phyloP scores from a whole-genome alignment of 2,113 vertebrate species.

The Glaucomys volans region DNA sequence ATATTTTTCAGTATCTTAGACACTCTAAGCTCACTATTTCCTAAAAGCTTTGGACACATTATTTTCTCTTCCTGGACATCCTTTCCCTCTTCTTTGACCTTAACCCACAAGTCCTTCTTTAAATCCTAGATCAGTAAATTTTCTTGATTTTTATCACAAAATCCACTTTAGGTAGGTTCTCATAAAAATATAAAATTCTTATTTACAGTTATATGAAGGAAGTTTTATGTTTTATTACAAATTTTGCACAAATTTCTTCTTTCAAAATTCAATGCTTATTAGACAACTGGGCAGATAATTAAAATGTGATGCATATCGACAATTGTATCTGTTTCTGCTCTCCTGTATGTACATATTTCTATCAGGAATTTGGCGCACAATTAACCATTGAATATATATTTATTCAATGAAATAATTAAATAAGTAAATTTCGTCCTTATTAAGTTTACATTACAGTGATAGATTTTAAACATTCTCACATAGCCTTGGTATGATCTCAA shows the following conservation, averaged over 20 bases:
- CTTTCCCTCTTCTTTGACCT: not conserved
- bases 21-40: not conserved
- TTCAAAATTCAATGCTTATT: not conserved
- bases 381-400: not conserved
- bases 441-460: not conserved
- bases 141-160: not conserved
- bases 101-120: not conserved
- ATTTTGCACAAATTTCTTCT: not conserved
- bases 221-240: not conserved
- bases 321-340: not conserved
- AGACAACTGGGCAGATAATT: not conserved
- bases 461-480: not conserved
- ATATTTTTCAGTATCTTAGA: not conserved
- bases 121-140: not conserved
- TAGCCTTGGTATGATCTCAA: not conserved
- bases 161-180: not conserved
- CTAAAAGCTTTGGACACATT: not conserved
- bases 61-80: not conserved
- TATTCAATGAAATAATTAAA: not conserved
- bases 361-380: not conserved
- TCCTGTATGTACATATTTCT: not conserved
- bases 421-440: not conserved
- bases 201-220: not conserved
- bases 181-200: not conserved
- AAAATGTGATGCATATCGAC: not conserved